Base-by-base conservation (phyloP, 2,113 vertebrate species). In the Salvelinus namaycush region DNA sequence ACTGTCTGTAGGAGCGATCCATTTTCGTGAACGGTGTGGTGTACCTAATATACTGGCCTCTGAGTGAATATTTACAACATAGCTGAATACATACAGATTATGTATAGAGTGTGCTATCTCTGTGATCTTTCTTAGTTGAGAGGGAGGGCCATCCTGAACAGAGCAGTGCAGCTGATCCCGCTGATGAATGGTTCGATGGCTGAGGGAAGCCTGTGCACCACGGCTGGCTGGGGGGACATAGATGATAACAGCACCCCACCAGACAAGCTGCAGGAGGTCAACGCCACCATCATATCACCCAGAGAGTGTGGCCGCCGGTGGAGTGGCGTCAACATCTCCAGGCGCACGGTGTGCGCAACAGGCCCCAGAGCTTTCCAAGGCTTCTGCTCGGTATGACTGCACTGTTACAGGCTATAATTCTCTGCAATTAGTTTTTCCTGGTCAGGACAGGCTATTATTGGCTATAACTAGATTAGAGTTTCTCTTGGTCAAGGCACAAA, bases 221-320 rank as follows among this genome's bases (percentile, higher is more conserved):
- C 82, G 81, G 87, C 85, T 31, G 86, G 91, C 76, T 85, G 87
- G 91, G 86, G 91, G 1, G 76, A 85, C 5, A 27, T 91, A 18
- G 81, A 71, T 0, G 85, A 91, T 31, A 87, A 90, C 68, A 31
- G 3, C 0, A 89, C 88, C 5, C 1, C 79, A 14, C 16, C 90
- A 6, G 73, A 14, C 49, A 84, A 22, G 2, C 90, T 93, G 31
- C 91, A 89, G 77, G 80, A 83, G 48, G 79, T 93, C 73, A 90
- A 90, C 0, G 81, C 87, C 16, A 93, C 91, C 16, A 68, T 51
- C 27, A 74, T 88, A 20, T 5, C 74, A 6, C 60, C 3, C 11
- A 1, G 0, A 1, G 72, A 48, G 0, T 93, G 92, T 75, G n/a
- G 48, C 0, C 48, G 14, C 0, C 75, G 71, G 80, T 91, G 89